These are phyloP conservation scores for Hemithea aestivaria DNA, from an alignment of 2,888 invertebrate species.

Conservation along the genomic window DNA sequence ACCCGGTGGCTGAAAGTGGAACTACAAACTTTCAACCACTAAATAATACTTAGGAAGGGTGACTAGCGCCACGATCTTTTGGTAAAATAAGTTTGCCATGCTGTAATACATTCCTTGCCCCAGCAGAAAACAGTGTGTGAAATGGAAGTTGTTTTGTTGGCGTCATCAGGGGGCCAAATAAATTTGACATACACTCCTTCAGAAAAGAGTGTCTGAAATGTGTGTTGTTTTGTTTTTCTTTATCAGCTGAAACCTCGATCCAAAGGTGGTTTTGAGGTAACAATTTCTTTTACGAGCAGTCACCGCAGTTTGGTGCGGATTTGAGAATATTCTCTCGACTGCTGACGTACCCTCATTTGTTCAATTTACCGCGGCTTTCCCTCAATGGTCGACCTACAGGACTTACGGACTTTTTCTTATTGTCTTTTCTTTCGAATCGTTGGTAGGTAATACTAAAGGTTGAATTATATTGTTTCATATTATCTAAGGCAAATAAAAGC, in stretches of 20 bases:
- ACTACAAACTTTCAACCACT: no score
- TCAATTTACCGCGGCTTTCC: conserved; percentile 39
- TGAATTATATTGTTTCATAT: no score
- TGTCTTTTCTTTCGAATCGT: conserved; percentile 15
- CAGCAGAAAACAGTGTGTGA: neutral
- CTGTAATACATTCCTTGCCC: no score
- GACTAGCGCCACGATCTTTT: no score
- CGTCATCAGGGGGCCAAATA: no score
- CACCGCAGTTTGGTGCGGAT: neutral
- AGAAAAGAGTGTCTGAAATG: neutral
- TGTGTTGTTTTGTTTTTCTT: neutral
- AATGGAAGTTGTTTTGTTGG: neutral
- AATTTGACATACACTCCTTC: no score
- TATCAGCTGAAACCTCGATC: no score
- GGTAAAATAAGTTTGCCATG: no score
- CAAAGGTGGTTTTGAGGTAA: neutral
- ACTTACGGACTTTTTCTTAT: conserved; percentile 25
- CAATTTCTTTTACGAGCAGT: conserved; percentile 2
- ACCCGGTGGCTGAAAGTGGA: no score
- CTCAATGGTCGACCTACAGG: conserved; percentile 32
- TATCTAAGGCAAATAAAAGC: no score
- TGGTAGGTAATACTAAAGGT: conserved; percentile 13
- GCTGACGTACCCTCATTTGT: conserved; percentile 42
- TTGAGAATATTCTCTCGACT: conserved; percentile 7
- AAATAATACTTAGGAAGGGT: no score